A percentile compares a stretch with the other conserved stretches of the same genome.
Conservation (phyloP, 2,113 vertebrate species). For the Chitala chitala region DNA sequence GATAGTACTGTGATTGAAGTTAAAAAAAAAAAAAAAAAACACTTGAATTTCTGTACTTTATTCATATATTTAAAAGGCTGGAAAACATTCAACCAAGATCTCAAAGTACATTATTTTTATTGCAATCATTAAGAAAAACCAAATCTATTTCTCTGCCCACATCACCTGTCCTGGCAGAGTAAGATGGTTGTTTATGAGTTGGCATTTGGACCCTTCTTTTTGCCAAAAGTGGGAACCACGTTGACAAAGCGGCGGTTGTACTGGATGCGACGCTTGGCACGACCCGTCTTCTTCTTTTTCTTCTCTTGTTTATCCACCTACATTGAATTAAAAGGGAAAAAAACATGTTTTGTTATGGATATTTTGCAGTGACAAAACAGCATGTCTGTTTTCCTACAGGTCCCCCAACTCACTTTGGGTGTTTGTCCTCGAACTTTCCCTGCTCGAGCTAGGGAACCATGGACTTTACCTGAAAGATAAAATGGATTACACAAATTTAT, state of each 20-base stretch:
- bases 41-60: not conserved
- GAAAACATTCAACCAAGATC: no score
- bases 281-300: slow-evolving; percentile 76
- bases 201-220: slow-evolving; percentile 78
- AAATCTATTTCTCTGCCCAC: not conserved
- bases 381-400: not conserved
- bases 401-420: slow-evolving; percentile 56
- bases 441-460: slow-evolving; percentile 73
- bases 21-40: not conserved
- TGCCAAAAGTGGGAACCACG: slow-evolving; percentile 72
- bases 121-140: no score
- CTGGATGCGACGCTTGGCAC: slow-evolving; percentile 74
- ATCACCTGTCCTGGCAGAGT: not conserved
- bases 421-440: slow-evolving; percentile 76
- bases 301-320: slow-evolving; percentile 76
- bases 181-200: slow-evolving; percentile 57
- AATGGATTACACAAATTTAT: no score
- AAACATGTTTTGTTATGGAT: no score
- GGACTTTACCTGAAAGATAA: slow-evolving; percentile 62
- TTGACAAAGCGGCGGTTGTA: slow-evolving; percentile 77
- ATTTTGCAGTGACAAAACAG: not conserved
- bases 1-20: not conserved
- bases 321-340: not conserved
- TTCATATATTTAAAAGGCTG: slow-evolving; percentile 13
- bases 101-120: slow-evolving; percentile 6